Evolutionary conservation across 2,888 invertebrate species (phyloP).

Genomic region (Philonicus albiceps): DNA sequence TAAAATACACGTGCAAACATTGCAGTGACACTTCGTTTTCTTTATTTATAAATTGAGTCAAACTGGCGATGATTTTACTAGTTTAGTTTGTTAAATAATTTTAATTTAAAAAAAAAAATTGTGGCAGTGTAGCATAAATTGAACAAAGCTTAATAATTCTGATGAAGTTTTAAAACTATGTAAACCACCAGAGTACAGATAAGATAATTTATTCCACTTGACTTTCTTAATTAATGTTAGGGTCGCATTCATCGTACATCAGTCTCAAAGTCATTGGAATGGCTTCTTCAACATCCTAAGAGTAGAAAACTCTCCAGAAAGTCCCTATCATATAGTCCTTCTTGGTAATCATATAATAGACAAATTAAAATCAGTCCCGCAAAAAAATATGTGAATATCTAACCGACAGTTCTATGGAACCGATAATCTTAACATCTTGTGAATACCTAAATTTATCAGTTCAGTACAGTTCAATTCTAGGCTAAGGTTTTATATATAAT

Average conservation of each 20-base stretch:
- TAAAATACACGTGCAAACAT: neutral
- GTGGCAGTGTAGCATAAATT: neutral
- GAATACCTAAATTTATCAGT: neutral
- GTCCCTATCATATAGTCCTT: neutral
- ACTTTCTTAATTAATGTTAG: neutral
- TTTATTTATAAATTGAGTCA: neutral
- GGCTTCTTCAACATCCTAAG: neutral
- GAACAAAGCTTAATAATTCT: neutral
- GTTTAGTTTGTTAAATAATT: neutral
- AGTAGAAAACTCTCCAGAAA: neutral
- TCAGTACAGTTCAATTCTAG: conserved; percentile 25
- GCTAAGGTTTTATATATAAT: conserved; percentile 16
- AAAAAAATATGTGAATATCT: neutral
- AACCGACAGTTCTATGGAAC: neutral
- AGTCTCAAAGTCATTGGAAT: neutral
- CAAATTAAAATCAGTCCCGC: neutral
- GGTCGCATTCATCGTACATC: neutral
- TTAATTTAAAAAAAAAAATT: neutral
- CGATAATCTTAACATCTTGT: neutral
- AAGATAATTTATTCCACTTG: neutral
- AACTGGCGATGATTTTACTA: neutral
- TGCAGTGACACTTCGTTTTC: neutral
- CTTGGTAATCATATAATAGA: neutral
- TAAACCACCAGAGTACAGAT: neutral
- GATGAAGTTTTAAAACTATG: neutral